Percentiles rank a stretch among this genome's conserved stretches.
phyloP scores from a whole-genome alignment of 2,888 invertebrate species.

The Stegana nigrithorax region DNA sequence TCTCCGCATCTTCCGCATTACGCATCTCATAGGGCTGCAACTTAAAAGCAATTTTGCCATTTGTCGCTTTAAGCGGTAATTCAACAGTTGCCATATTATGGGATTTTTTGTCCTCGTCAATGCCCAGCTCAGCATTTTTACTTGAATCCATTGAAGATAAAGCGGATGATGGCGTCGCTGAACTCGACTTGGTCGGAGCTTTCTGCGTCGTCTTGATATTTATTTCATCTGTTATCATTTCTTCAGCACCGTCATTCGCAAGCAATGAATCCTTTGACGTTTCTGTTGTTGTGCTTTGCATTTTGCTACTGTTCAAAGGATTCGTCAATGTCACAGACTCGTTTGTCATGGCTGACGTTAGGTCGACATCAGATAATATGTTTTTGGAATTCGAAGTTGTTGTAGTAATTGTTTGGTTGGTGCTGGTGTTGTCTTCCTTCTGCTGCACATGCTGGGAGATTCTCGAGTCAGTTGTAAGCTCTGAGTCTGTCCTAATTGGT shows the following conservation, averaged over 20 bases:
- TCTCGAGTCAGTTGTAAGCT: too few relatives aligned
- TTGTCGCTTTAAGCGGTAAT: too few relatives aligned
- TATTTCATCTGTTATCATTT: conserved; percentile 39
- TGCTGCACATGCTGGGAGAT: too few relatives aligned
- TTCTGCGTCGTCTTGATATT: conserved; percentile 19
- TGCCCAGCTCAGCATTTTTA: background rate
- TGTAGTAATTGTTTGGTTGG: conserved; percentile 10
- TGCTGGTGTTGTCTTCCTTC: conserved; percentile 3
- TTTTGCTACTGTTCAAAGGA: conserved; percentile 18
- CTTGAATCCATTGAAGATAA: conserved; percentile 7
- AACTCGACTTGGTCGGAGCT: conserved; percentile 24
- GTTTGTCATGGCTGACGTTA: background rate
- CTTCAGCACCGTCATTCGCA: conserved; percentile 40
- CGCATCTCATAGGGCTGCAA: conserved; percentile 60
- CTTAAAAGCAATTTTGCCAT: conserved; percentile 49
- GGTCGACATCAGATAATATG: background rate
- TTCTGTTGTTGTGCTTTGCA: conserved; percentile 32
- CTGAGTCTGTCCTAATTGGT: too few relatives aligned
- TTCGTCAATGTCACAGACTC: background rate
- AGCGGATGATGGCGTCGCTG: conserved; percentile 19
- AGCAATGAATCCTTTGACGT: conserved; percentile 30
- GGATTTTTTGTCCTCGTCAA: too few relatives aligned
- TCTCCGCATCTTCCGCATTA: conserved; percentile 16
- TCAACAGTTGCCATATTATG: too few relatives aligned
- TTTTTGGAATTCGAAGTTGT: background rate